phyloP scores from a whole-genome alignment of 1,140 invertebrate species.

The Mercenaria mercenaria region DNA sequence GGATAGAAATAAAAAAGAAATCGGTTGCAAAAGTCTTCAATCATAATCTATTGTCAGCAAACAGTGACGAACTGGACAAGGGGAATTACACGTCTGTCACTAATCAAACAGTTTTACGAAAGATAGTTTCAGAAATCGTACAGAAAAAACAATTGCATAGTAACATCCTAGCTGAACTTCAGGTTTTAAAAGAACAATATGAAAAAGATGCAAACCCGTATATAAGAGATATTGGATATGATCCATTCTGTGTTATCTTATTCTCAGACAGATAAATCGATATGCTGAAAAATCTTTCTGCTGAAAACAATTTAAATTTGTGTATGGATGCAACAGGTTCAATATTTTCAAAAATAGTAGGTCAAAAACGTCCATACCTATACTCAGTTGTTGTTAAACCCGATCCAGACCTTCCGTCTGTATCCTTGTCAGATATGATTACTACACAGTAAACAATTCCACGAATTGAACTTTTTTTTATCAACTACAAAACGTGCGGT shows the following conservation, averaged over 20 bases:
- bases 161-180: background rate
- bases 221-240: constrained; percentile 19
- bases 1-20: background rate
- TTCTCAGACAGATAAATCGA: constrained; percentile 9
- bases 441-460: constrained; percentile 20
- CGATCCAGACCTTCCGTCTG: background rate
- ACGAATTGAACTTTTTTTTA: background rate
- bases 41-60: background rate
- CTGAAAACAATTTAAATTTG: background rate
- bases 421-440: background rate
- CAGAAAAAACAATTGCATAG: background rate
- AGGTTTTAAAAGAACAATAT: background rate
- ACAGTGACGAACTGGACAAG: background rate
- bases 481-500: background rate
- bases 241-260: background rate
- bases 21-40: background rate
- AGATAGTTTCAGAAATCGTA: background rate
- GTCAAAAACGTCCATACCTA: background rate
- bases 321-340: constrained; percentile 15
- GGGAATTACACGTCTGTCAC: background rate
- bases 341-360: background rate
- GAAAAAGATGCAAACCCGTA: background rate
- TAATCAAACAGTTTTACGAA: constrained; percentile 7
- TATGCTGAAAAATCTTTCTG: background rate
- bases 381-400: constrained; percentile 14